Percentiles rank a stretch among this genome's conserved stretches.
Conservation (phyloP, 2,888 invertebrate species). For the Alentia gelatinosa region DNA sequence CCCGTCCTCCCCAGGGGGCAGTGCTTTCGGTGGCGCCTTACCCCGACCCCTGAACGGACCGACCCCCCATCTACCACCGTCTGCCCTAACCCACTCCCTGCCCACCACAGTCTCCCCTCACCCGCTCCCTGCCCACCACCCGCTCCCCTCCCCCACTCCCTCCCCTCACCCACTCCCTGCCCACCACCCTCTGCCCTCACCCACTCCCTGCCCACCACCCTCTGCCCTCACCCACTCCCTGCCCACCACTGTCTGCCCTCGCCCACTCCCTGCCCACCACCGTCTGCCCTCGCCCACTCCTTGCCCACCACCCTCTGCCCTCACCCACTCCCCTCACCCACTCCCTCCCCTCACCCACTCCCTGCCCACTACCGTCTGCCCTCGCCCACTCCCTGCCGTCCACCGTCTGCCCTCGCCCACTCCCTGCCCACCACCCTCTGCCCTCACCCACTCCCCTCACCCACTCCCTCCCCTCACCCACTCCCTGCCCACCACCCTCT, state of each 20-base stretch:
- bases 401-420: background rate
- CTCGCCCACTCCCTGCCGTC: background rate
- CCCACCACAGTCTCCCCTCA: background rate
- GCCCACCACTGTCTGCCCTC: background rate
- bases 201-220: background rate
- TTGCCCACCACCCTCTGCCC: too few relatives aligned
- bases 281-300: background rate
- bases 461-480: background rate
- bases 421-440: too few relatives aligned
- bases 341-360: too few relatives aligned
- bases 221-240: background rate
- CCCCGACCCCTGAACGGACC: too few relatives aligned
- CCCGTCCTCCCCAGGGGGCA: background rate
- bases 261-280: background rate
- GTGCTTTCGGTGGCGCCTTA: background rate
- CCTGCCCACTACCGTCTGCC: background rate
- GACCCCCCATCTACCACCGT: background rate
- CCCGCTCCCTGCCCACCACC: background rate
- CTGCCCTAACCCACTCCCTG: background rate
- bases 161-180: background rate
- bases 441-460: background rate
- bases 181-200: too few relatives aligned
- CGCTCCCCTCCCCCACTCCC: background rate
- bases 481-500: too few relatives aligned
- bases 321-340: background rate